Evolutionary conservation across 2,797 vertebrate genomes (phyloP), one percentile per base, ranked within the genome.

Genomic region (Alectoris magna): DNA sequence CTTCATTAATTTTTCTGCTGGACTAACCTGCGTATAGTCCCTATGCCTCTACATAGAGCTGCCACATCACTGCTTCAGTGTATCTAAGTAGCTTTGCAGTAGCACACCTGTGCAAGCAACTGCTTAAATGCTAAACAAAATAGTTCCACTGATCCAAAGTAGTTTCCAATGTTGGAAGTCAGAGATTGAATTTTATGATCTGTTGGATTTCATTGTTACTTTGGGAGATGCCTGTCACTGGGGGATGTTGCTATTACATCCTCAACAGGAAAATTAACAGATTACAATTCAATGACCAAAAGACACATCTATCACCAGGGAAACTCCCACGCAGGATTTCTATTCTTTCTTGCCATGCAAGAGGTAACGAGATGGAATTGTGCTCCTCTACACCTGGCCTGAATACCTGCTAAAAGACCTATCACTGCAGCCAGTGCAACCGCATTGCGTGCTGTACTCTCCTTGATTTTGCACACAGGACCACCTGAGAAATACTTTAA

Each of bases 21-120:
- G 69, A 12, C 26, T 62, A 59, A 66, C 24, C 36, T 39, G n/a
- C 1, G 0, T 49, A 62, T 43, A 49, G 10, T 56, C 6, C 7
- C 48, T 19, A 69, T 26, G 38, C 31, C 22, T 36, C 27, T 38
- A 56, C 48, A 56, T 4, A 79, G 31, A 41, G 38, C 15, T 29
- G 27, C 19, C 22, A 58, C 36, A 51, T 63, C 41, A 44, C 36
- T 62, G 27, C n/a, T 63, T 44, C 36, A 73, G n/a, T 38, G 44
- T 0, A 3, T 43, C 22, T 68, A 43, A 56, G 48, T 17, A 73
- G 19, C 22, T 90, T 56, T 56, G 15, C 31, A 48, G 43, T 69
- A 74, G 15, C 60, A 19, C 31, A 66, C 31, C 21, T 46, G 39
- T 34, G 29, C 46, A 72, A 34, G 8, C 22, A 59, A 59, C 14